A percentile compares a stretch with the other conserved stretches of the same genome.
Conservation (phyloP, 1,140 invertebrate species). For the Manduca sexta region DNA sequence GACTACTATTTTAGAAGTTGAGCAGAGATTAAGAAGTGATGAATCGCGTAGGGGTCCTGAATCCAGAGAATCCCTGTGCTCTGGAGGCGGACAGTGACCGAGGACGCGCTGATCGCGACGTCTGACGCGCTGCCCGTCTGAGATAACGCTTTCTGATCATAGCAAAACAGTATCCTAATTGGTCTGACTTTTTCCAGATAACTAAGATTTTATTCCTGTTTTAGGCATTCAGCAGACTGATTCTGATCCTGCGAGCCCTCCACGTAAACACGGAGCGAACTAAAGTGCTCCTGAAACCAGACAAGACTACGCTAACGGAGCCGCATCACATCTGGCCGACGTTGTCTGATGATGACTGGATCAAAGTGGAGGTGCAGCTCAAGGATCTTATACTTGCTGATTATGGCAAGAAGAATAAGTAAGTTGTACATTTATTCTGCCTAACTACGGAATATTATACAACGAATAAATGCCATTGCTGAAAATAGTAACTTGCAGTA, state of each 20-base stretch:
- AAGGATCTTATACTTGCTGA: conserved; percentile 99
- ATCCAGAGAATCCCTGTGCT: conserved; percentile 69
- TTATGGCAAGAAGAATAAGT: conserved; percentile 99
- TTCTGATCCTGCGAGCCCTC: conserved; percentile 95
- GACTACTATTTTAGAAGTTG: too few relatives aligned
- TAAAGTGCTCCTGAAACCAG: conserved; percentile 98
- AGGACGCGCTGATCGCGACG: conserved; percentile 37
- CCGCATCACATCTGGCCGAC: conserved; percentile 99
- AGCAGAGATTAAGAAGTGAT: conserved; percentile 14
- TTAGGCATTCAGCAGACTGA: conserved; percentile 95
- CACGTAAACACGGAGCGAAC: conserved; percentile 99
- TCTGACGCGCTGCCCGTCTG: conserved; percentile 18
- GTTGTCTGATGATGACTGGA: conserved; percentile 98
- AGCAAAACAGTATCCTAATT: neutral
- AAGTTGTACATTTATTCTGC: conserved; percentile 36
- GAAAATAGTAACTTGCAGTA: too few relatives aligned
- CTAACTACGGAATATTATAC: too few relatives aligned
- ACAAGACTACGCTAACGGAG: conserved; percentile 99
- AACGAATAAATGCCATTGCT: too few relatives aligned
- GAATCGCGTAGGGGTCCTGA: conserved; percentile 26
- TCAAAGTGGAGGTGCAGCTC: conserved; percentile 98
- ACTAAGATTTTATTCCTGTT: neutral
- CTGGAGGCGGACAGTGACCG: conserved; percentile 51
- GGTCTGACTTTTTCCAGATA: neutral
- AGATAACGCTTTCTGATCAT: conserved; percentile 51